Evolutionary conservation across 2,888 invertebrate genomes (phyloP).

Genomic region (Epinotia nisella): DNA sequence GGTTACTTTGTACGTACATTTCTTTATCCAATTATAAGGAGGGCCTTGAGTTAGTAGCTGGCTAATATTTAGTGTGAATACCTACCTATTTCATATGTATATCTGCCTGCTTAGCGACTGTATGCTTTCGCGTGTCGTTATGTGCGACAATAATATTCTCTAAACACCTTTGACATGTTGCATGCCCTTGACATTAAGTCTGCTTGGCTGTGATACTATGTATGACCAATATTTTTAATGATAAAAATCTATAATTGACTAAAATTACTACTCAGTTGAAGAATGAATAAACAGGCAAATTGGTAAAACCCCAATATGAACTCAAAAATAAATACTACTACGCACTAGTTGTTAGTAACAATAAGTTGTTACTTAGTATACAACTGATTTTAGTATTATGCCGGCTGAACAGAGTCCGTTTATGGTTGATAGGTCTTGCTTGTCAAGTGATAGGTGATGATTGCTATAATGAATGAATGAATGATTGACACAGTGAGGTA

Average conservation of each 20-base stretch:
- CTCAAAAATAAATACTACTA: background rate
- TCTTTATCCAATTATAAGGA: constrained; percentile 29
- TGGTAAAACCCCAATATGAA: background rate
- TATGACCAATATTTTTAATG: background rate
- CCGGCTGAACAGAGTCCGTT: no score
- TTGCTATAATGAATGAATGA: no score
- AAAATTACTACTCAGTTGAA: background rate
- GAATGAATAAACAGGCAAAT: background rate
- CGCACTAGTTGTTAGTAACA: no score
- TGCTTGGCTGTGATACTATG: background rate
- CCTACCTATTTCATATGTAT: constrained; percentile 15
- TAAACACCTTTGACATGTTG: background rate
- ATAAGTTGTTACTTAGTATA: no score
- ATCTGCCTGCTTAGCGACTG: constrained; percentile 16
- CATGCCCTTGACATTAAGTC: background rate
- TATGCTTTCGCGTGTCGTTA: constrained; percentile 3
- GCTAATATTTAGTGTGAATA: constrained; percentile 23
- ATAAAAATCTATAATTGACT: background rate
- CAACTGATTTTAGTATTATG: no score
- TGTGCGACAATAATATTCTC: constrained; percentile 4
- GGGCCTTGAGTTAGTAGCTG: constrained; percentile 20
- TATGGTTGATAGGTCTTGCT: no score
- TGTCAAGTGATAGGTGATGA: no score
- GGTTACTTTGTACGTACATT: constrained; percentile 29
- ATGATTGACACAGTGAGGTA: no score